These are phyloP conservation scores for Microtus montanus DNA, from an alignment of 2,113 vertebrate genomes.

Conservation along the genomic window DNA sequence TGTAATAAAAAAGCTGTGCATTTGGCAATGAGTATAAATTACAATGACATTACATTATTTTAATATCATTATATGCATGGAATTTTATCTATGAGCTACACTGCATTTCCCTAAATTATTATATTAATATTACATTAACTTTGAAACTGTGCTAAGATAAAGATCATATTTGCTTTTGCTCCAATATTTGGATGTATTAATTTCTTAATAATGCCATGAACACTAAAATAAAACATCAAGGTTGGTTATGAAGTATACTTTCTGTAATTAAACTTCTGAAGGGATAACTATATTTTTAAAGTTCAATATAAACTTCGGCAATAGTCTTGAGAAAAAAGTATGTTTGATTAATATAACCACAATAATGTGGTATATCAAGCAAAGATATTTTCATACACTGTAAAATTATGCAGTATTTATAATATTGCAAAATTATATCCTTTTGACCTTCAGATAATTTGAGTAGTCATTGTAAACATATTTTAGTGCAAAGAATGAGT, in stretches of 20 bases:
- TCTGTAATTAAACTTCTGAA: conserved; percentile 33
- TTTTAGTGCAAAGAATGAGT: not conserved
- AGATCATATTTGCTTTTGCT: not conserved
- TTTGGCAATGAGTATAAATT: not conserved
- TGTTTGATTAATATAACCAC: not conserved
- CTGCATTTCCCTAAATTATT: not conserved
- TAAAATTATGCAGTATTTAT: conserved; percentile 20
- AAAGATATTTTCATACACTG: not conserved
- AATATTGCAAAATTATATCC: not conserved
- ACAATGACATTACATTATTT: not conserved
- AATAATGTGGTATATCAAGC: not conserved
- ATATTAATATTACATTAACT: not conserved
- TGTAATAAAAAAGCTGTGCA: not conserved
- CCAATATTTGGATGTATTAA: not conserved
- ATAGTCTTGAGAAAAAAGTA: not conserved
- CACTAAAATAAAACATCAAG: not conserved
- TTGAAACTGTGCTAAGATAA: not conserved
- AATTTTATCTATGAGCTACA: not conserved
- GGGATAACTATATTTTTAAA: not conserved
- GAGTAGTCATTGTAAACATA: not conserved
- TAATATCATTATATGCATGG: not conserved
- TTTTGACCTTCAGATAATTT: not conserved
- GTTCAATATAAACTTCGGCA: not conserved
- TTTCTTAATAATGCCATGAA: not conserved
- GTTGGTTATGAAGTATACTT: not conserved